A percentile compares a stretch with the other conserved stretches of the same genome.
These are phyloP conservation scores for Mastacembelus armatus DNA, from an alignment of 2,797 vertebrate genomes.

Conservation along the genomic window DNA sequence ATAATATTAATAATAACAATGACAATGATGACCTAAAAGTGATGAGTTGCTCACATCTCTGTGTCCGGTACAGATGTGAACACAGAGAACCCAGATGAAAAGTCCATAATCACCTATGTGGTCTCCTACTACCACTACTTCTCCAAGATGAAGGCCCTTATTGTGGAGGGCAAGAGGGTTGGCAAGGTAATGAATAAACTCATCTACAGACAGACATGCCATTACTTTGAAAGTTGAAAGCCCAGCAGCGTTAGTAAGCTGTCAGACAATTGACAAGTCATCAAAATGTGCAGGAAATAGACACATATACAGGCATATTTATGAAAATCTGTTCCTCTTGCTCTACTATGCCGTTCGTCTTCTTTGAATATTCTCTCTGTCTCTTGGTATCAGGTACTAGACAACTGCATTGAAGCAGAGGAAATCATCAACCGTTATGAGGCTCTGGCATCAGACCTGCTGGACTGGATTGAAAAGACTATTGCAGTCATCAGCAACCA, in stretches of 20 bases:
- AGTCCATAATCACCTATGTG: conserved; percentile 97
- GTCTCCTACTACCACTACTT: conserved; percentile 98
- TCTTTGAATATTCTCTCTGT: not conserved
- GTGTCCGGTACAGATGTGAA: conserved; percentile 87
- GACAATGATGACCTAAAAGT: too few relatives aligned
- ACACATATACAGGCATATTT: not conserved
- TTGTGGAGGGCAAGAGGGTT: conserved; percentile 95
- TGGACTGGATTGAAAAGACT: conserved; percentile 94
- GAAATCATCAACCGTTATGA: conserved; percentile 90
- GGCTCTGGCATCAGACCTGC: conserved; percentile 88
- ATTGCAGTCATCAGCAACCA: conserved; percentile 92
- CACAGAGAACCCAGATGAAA: conserved; percentile 95
- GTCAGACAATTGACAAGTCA: too few relatives aligned
- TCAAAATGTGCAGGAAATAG: too few relatives aligned
- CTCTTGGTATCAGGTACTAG: conserved; percentile 86
- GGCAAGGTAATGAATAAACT: conserved; percentile 88
- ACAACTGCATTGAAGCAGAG: conserved; percentile 90
- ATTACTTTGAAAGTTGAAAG: not conserved
- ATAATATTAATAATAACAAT: too few relatives aligned
- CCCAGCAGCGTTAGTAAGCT: not conserved
- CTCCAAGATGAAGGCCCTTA: conserved; percentile 98
- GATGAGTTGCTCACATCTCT: too few relatives aligned
- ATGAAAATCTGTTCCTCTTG: not conserved
- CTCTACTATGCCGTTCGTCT: not conserved
- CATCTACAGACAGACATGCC: not conserved